Evolutionary conservation across 2,113 vertebrate species (phyloP), one percentile per base, ranked within the genome.

Genomic region (Microtus richardsoni): DNA sequence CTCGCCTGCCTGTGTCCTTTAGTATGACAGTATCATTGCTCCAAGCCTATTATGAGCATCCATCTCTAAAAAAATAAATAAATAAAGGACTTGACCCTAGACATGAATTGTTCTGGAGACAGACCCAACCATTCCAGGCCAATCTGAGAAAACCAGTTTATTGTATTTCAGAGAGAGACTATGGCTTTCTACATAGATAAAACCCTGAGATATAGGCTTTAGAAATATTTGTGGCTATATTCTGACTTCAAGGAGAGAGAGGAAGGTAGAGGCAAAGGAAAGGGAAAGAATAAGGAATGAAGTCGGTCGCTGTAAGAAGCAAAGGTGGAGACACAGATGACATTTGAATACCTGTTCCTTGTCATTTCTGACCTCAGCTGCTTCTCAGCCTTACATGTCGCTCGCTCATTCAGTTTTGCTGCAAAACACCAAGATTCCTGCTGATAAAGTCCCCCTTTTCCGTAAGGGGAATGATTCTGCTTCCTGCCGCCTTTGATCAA

Each of bases 401-500:
- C 44, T 89, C 54, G 36, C n/a, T 79, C 79, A 70, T 90, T 77
- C 68, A 13, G 24, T 26, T 71, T 47, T 91, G 83, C 79, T 66
- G 62, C 28, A 62, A 80, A 87, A 83, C 7, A 87, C 19, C 79
- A 66, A 64, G 73, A 71, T 83, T 60, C 84, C 47, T 79, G 79
- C 66, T 73, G 64, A 88, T 91, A 91, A 91, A 94, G 77, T 92
- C n/a, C 54, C 54, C 3, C 33, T 91, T 92, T 74, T 74, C 75
- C n/a, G 16, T 44, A 62, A 93, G 60, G 21, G 73, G 44, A 86
- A 93, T 74, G 85, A 83, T 71, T 84, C 89, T 86, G 66, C 92
- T 94, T 92, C 91, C 74, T 92, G 80, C 83, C 33, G 52, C 92
- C 95, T 95, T 93, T 96, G 92, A 96, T 97, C 93, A 88, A 82